A percentile compares a stretch with the other conserved stretches of the same genome.
These are phyloP conservation scores for Halcyon smyrnensis DNA, from an alignment of 2,797 vertebrate species.

Conservation along the genomic window DNA sequence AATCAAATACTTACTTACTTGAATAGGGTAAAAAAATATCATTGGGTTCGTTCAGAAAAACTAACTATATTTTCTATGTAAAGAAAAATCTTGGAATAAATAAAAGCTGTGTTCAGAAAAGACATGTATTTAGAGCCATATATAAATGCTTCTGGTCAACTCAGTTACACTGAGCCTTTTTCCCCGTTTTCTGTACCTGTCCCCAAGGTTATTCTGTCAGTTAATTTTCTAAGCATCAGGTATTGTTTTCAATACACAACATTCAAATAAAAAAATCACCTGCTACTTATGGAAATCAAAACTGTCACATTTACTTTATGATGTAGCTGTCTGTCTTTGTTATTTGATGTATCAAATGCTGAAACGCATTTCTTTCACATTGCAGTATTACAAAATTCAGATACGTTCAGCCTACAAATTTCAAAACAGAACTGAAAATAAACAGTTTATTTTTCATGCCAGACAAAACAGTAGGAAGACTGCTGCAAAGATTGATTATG, in stretches of 20 bases:
- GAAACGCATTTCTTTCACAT: constrained; percentile 12
- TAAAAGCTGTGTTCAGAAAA: neutral
- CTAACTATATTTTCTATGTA: neutral
- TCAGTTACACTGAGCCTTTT: neutral
- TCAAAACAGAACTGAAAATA: constrained; percentile 52
- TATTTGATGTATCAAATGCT: neutral
- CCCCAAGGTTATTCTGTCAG: neutral
- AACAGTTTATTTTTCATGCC: constrained; percentile 61
- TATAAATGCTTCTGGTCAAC: neutral
- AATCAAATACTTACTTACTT: constrained; percentile 4
- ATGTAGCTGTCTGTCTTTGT: neutral
- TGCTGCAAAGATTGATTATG: constrained; percentile 38
- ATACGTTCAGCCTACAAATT: constrained; percentile 59
- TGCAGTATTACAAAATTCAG: constrained; percentile 53
- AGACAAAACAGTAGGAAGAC: constrained; percentile 43
- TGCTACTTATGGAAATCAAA: neutral
- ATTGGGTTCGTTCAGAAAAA: neutral
- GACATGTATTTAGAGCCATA: neutral
- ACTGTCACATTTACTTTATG: neutral
- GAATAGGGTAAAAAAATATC: neutral
- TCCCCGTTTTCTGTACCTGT: neutral
- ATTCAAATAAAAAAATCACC: neutral
- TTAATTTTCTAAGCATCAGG: neutral
- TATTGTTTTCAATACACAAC: neutral
- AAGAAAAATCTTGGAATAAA: neutral